These are phyloP conservation scores for Diadegma fenestrale DNA, from an alignment of 2,888 invertebrate genomes.

Conservation along the genomic window DNA sequence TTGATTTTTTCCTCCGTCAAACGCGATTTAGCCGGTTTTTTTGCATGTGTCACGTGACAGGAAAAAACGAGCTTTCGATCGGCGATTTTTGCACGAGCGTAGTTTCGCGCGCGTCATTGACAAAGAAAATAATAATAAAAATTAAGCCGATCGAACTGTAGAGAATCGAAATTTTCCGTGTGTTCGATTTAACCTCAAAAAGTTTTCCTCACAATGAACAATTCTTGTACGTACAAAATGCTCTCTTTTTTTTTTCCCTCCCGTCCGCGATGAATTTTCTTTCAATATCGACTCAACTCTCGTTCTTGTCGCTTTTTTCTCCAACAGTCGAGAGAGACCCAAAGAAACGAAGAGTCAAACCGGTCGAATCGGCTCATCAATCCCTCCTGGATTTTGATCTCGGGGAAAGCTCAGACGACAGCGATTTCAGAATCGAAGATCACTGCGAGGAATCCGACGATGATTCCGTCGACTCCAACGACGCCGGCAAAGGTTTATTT, in stretches of 20 bases:
- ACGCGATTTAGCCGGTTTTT: slow-evolving; percentile 57
- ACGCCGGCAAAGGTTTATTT: slow-evolving; percentile 87
- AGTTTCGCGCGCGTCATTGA: slow-evolving; percentile 27
- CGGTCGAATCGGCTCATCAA: slow-evolving; percentile 89
- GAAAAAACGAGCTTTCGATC: slow-evolving; percentile 35
- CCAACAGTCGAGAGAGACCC: slow-evolving; percentile 89
- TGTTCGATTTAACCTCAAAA: neutral
- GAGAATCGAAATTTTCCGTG: neutral
- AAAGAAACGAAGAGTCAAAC: slow-evolving; percentile 93
- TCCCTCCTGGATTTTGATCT: slow-evolving; percentile 93
- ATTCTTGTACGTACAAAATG: slow-evolving; percentile 53
- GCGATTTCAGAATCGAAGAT: slow-evolving; percentile 96
- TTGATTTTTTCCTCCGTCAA: neutral
- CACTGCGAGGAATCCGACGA: slow-evolving; percentile 92
- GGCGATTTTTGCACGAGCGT: neutral
- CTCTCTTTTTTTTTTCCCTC: neutral
- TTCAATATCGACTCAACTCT: neutral
- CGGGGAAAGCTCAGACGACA: slow-evolving; percentile 97
- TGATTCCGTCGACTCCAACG: slow-evolving; percentile 90
- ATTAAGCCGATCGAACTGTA: neutral
- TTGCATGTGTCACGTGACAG: slow-evolving; percentile 45
- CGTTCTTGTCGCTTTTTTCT: slow-evolving; percentile 10
- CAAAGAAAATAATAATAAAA: neutral
- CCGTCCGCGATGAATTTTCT: neutral
- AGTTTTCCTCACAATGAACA: slow-evolving; percentile 47